Evolutionary conservation across 2,113 vertebrate species (phyloP), one percentile per base, ranked within the genome.

Genomic region (Pterocles gutturalis): DNA sequence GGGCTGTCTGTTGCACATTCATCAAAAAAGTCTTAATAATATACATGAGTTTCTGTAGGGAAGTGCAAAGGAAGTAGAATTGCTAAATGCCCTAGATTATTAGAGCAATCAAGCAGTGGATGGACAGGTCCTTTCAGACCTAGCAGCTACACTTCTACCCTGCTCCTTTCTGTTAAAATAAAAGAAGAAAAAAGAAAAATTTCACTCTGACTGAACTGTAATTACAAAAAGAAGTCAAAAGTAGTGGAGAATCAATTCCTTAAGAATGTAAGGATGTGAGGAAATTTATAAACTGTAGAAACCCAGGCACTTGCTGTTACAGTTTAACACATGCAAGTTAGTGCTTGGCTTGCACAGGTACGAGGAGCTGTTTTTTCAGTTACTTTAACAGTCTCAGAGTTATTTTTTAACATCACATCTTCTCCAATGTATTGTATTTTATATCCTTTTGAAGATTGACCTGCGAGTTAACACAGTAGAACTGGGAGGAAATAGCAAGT

Each of bases 121-220:
- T 57, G 31, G 36, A 34, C 28, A 54, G 0, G 12, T 77, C 22
- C n/a, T 51, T 75, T 87, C 51, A 58, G 46, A 53, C 5, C 11
- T 1, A 4, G 9, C 34, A n/a, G 58, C 31, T 81, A 14, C 4
- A 7, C 12, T 13, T 31, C 21, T 18, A 8, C 5, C 3, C 6
- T 53, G 31, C 14, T 4, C 12, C 3, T 67, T 33, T 64, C 45
- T 1, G 1, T 65, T 64, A 36, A 18, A 81, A 34, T 24, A 33
- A 49, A 72, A 69, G 17, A 57, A 36, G 1, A 20, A 60, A 62
- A 17, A 14, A 3, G 1, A 3, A 24, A 34, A 31, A 49, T 65
- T 25, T 85, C 7, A 34, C 28, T 61, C 11, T 86, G 28, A 34
- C 8, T 34, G 46, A 61, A 66, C 14, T 86, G 25, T 14, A 70